Conservation (phyloP, 2,797 vertebrate species). For the Bovichtus variegatus region DNA sequence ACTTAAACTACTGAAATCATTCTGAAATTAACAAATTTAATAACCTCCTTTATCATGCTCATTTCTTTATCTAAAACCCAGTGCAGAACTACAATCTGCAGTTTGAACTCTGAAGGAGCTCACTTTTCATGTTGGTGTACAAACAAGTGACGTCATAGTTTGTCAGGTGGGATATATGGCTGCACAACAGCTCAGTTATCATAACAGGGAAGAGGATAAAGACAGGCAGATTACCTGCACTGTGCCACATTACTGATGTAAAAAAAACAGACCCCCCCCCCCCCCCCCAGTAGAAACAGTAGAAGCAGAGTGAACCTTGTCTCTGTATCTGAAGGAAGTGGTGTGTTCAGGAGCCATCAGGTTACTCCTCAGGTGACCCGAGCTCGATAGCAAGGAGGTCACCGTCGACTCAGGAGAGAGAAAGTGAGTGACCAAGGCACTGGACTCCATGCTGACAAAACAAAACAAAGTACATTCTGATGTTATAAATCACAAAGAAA, state of each 20-base stretch:
- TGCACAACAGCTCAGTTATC: not conserved
- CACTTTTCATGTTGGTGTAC: not conserved
- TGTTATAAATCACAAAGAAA: not conserved
- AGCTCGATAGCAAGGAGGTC: constrained; percentile 86
- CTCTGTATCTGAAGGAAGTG: constrained; percentile 82
- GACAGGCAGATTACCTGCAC: not conserved
- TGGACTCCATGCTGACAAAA: constrained; percentile 71
- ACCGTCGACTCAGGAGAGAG: constrained; percentile 86
- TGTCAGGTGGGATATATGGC: not conserved
- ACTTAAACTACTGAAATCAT: not conserved
- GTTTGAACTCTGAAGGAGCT: not conserved
- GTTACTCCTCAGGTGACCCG: constrained; percentile 73
- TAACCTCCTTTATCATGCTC: not conserved
- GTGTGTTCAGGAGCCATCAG: constrained; percentile 34
- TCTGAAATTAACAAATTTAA: not conserved
- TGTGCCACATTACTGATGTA: no score
- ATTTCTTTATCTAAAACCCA: not conserved
- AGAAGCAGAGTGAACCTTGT: constrained; percentile 65
- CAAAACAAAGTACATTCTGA: not conserved
- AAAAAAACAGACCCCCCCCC: not conserved
- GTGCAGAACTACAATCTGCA: not conserved
- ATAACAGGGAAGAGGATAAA: not conserved
- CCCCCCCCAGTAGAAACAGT: not conserved
- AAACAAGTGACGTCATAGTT: not conserved
- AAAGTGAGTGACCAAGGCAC: constrained; percentile 32